Evolutionary conservation across 2,113 vertebrate species (phyloP).

Genomic region (Oostethus manadensis): DNA sequence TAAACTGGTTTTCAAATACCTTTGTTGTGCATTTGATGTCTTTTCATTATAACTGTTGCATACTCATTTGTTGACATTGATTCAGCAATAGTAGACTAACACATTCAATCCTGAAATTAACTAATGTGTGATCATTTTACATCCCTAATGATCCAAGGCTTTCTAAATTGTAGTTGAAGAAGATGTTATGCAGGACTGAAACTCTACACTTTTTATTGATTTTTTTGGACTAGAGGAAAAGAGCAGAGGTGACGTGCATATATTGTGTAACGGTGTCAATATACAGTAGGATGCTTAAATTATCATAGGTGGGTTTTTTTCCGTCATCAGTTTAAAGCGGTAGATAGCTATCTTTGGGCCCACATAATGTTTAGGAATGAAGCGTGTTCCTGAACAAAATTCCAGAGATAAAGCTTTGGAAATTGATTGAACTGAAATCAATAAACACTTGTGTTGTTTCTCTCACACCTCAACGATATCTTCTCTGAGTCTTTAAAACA

Average conservation of each 20-base stretch:
- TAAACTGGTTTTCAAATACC: too few relatives aligned
- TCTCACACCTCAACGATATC: background rate
- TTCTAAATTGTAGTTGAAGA: slow-evolving; percentile 27
- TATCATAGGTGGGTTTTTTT: slow-evolving; percentile 21
- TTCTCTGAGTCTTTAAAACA: background rate
- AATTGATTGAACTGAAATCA: slow-evolving; percentile 23
- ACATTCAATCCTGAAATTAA: background rate
- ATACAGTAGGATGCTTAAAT: slow-evolving; percentile 42
- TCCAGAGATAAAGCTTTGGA: slow-evolving; percentile 6
- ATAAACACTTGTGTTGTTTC: slow-evolving; percentile 15
- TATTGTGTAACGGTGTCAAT: slow-evolving; percentile 57
- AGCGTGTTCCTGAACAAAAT: slow-evolving; percentile 17
- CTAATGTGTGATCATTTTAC: background rate
- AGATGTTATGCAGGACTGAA: slow-evolving; percentile 43
- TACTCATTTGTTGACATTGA: too few relatives aligned
- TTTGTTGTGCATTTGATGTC: too few relatives aligned
- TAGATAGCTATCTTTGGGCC: slow-evolving; percentile 18
- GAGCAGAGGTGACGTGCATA: slow-evolving; percentile 50
- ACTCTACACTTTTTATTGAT: slow-evolving; percentile 27
- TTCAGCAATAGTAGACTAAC: background rate
- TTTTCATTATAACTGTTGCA: too few relatives aligned
- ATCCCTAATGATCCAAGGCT: slow-evolving; percentile 2
- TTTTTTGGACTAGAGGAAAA: slow-evolving; percentile 39
- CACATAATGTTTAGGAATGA: slow-evolving; percentile 7
- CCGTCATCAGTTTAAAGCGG: slow-evolving; percentile 11